Evolutionary conservation across 1,140 invertebrate genomes (phyloP).

Genomic region (Scaptomyza hsui): DNA sequence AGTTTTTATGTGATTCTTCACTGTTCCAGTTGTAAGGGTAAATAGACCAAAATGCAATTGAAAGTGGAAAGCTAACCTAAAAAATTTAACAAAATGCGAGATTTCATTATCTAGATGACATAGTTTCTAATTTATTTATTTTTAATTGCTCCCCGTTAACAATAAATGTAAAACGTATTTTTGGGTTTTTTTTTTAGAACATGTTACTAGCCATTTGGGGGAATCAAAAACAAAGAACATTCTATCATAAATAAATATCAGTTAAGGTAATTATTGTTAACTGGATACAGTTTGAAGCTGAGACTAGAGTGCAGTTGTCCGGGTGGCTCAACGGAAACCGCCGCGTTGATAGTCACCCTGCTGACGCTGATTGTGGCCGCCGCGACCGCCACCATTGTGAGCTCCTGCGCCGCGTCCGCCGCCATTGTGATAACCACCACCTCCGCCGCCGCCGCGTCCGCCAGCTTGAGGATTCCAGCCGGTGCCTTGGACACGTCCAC

Average conservation of each 20-base stretch:
- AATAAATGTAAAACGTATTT: conserved; percentile 14
- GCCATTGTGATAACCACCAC: conserved; percentile 34
- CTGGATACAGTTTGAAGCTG: conserved; percentile 3
- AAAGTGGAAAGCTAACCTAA: conserved; percentile 45
- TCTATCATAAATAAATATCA: conserved; percentile 38
- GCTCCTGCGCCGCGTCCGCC: conserved; percentile 55
- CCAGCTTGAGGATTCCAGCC: conserved; percentile 69
- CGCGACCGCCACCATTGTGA: conserved; percentile 69
- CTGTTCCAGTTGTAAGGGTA: background rate
- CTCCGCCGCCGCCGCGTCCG: conserved; percentile 57
- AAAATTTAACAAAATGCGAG: conserved; percentile 18
- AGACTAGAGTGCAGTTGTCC: background rate
- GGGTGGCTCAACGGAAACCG: conserved; percentile 39
- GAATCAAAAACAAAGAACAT: conserved; percentile 16
- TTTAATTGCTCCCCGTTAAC: conserved; percentile 29
- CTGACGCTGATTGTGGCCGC: conserved; percentile 57
- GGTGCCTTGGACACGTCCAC: conserved; percentile 75
- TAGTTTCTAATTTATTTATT: conserved; percentile 8
- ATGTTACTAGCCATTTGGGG: conserved; percentile 5
- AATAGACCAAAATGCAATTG: conserved; percentile 26
- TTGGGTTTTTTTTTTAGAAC: conserved; percentile 4
- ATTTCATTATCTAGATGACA: conserved; percentile 27
- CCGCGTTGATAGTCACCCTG: conserved; percentile 59
- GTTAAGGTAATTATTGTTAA: conserved; percentile 24
- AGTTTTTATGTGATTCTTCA: conserved; percentile 17